Base-by-base conservation (phyloP, 37 sponge, comb jelly and placozoan species). In the Halisarca cf. caerulea region DNA sequence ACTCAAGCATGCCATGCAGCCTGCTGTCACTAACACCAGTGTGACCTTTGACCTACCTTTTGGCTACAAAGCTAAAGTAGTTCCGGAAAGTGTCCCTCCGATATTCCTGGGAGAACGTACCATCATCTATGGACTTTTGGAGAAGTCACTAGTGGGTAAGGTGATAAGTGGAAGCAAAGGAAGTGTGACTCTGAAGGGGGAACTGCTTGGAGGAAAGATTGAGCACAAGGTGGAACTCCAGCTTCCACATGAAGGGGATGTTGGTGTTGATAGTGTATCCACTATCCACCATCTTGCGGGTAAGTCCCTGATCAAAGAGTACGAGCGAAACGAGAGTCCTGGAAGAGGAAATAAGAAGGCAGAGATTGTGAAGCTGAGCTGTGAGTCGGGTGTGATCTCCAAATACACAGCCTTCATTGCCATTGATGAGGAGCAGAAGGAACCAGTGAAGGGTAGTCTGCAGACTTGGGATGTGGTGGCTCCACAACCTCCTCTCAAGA, bases 271-370 rank as follows among this genome's bases (percentile, higher is more conserved):
- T 20, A 0, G 11, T n/a, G 82, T 60, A 34, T 43, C 78, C 66
- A 77, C 71, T 23, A 66, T 94, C 59, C 94, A 94, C 84, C 94
- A 90, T 17, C 80, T 94, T 17, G 94, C 94, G 28, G 83, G 91
- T 21, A 94, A 90, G 81, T 17, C 75, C 25, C 90, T 92, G 40
- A 77, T 92, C 73, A 32, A 47, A n/a, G 92, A 88, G 45, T 87
- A 80, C 80, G 38, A 40, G 42, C 15, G 42, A 45, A 51, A 84
- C 28, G 80, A 33, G 35, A 17, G 28, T 25, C 15, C 58, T 5
- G 43, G 2, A 18, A 15, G 55, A 33, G 9, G n/a, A 21, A 28
- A 34, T 17, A 72, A 35, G 38, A 81, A 89, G 51, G 59, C 82
- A 40, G 86, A 82, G 40, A 86, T 85, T 24, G 60, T 88, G 23